Evolutionary conservation across 2,888 invertebrate genomes (phyloP).

Genomic region (Sturmia bella): DNA sequence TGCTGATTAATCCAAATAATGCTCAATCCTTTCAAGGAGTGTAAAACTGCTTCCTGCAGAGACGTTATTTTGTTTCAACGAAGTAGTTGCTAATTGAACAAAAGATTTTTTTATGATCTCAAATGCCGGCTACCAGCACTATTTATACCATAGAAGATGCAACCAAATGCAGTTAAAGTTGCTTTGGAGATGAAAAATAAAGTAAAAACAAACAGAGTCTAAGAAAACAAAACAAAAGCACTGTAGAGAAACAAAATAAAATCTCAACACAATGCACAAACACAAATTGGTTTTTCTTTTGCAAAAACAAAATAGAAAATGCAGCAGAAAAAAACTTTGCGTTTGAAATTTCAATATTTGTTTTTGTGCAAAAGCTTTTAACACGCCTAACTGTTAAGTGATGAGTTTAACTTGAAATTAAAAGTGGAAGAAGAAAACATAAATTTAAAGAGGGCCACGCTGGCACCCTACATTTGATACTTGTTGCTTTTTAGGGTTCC

Average conservation of each 20-base stretch:
- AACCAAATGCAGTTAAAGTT: conserved; percentile 59
- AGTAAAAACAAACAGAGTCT: conserved; percentile 53
- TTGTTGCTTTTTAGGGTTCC: background rate
- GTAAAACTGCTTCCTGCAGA: conserved; percentile 52
- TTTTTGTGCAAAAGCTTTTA: conserved; percentile 47
- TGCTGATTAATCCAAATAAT: conserved; percentile 20
- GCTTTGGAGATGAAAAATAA: conserved; percentile 44
- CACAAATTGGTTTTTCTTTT: conserved; percentile 31
- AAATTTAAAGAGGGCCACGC: background rate
- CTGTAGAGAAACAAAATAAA: conserved; percentile 28
- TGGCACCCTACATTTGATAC: conserved; percentile 14
- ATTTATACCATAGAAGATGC: conserved; percentile 78
- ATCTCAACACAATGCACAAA: conserved; percentile 35
- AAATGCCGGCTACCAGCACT: conserved; percentile 80
- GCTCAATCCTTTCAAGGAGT: conserved; percentile 46
- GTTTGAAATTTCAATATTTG: background rate
- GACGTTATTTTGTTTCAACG: conserved; percentile 40
- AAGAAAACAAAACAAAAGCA: conserved; percentile 47
- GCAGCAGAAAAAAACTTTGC: conserved; percentile 20
- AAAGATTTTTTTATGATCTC: conserved; percentile 81
- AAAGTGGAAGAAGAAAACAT: background rate
- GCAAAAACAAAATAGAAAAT: conserved; percentile 29
- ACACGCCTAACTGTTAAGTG: conserved; percentile 65
- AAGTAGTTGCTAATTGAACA: conserved; percentile 79
- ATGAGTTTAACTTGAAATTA: conserved; percentile 59